These are phyloP conservation scores for Tolmerus cingulatus DNA, from an alignment of 2,888 invertebrate genomes.

Conservation along the genomic window DNA sequence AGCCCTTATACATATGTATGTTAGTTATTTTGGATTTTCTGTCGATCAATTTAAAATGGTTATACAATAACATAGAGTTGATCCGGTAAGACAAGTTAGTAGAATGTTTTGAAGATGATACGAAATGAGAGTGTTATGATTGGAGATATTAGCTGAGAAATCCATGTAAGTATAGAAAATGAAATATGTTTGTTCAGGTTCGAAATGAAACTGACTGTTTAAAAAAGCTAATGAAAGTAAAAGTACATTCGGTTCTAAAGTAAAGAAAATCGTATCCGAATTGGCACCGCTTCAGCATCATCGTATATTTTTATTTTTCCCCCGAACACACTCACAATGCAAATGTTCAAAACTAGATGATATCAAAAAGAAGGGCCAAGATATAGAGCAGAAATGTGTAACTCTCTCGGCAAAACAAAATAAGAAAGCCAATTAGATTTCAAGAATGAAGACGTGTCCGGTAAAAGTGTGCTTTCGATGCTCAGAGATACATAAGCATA, in stretches of 20 bases:
- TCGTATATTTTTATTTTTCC: not conserved
- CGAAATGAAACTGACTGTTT: not conserved
- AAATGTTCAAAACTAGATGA: not conserved
- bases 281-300: not conserved
- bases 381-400: conserved; percentile 17
- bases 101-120: too few relatives aligned
- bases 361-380: conserved; percentile 7
- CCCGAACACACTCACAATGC: not conserved
- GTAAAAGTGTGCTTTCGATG: not conserved
- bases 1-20: too few relatives aligned
- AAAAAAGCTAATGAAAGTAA: not conserved
- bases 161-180: not conserved
- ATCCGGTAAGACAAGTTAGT: too few relatives aligned
- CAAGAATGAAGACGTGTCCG: not conserved
- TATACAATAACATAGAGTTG: too few relatives aligned
- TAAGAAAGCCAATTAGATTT: not conserved
- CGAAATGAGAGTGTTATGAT: too few relatives aligned
- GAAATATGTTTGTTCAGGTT: not conserved
- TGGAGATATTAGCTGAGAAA: too few relatives aligned
- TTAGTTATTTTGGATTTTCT: too few relatives aligned
- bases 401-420: not conserved
- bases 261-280: not conserved
- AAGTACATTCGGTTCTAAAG: not conserved
- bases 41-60: too few relatives aligned
- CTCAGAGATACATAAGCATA: not conserved